Base-by-base conservation (phyloP, 1,140 invertebrate species). In the Procambarus clarkii region DNA sequence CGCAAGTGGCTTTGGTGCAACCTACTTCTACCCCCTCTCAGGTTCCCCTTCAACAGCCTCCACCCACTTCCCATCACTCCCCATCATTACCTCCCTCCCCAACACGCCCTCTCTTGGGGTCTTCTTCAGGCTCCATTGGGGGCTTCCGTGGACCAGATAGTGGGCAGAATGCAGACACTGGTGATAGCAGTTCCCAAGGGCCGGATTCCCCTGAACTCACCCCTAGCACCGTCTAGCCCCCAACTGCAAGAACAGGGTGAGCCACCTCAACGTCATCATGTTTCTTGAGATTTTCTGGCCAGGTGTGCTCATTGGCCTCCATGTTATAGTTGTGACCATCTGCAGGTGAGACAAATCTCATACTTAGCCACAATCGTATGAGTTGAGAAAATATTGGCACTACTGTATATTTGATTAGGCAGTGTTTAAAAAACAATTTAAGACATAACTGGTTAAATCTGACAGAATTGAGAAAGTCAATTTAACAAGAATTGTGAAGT, bases 191-290 rank as follows among this genome's bases (percentile, higher is more conserved):
- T 78, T 85, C 89, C 78, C 89, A 84, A 44, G 89, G 83, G 83
- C 83, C 50, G 77, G 89, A 91, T 50, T 92, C 91, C 69, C 86
- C 91, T 44, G 85, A 83, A 48, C 91, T 92, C 74, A 92, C 71
- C 60, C 91, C 91, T 50, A 92, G 91, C 86, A 92, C 86, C 58
- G 91, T 92, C 46, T 92, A 92, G 82, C 86, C 82, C 83, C 83
- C 60, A 78, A 44, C 48, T 76, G 48, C 60, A 81, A 24, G 71
- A 58, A 46, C 50, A 58, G 34, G 34, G 21, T 71, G 21, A 71
- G 78, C 21, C 60, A 15, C 15, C 81, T 45, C 34, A 46, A 69
- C 11, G 8, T 74, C 69, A 34, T 7, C 69, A 74, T 74, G 69
- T 74, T 34, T 21, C 21, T 34, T 4, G 69, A n/a, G n/a, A 21